phyloP scores from a whole-genome alignment of 2,888 invertebrate genomes.

The Elmis aenea region DNA sequence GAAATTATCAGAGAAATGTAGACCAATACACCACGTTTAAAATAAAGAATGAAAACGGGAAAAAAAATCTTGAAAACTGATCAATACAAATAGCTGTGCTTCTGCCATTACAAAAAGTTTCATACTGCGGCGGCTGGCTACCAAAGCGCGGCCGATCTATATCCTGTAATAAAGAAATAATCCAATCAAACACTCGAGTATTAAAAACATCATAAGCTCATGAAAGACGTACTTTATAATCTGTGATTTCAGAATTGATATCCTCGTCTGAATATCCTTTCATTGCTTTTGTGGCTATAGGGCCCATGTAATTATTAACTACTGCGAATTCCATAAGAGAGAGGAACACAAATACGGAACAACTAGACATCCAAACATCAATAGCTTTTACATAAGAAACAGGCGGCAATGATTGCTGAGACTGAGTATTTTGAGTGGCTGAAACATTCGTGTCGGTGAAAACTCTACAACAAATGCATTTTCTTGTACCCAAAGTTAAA shows the following conservation, averaged over 20 bases:
- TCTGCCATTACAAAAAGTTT: constrained; percentile 76
- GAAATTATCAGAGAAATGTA: constrained; percentile 65
- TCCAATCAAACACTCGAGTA: background rate
- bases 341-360: constrained; percentile 86
- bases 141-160: constrained; percentile 59
- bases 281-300: constrained; percentile 83
- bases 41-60: constrained; percentile 84
- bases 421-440: constrained; percentile 91
- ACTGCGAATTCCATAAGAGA: constrained; percentile 87
- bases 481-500: constrained; percentile 66
- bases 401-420: constrained; percentile 82
- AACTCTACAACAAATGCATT: constrained; percentile 1
- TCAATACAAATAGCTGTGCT: constrained; percentile 80
- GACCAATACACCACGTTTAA: constrained; percentile 90
- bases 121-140: constrained; percentile 67
- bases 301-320: constrained; percentile 82
- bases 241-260: constrained; percentile 65
- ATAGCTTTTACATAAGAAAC: constrained; percentile 92
- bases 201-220: too few species aligned
- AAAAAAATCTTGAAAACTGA: constrained; percentile 82
- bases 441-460: constrained; percentile 22
- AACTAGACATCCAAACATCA: constrained; percentile 90
- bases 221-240: too few species aligned
- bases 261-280: constrained; percentile 87
- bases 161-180: constrained; percentile 8